Evolutionary conservation across 2,113 vertebrate genomes (phyloP).

Genomic region (Neolamprologus hecqui): DNA sequence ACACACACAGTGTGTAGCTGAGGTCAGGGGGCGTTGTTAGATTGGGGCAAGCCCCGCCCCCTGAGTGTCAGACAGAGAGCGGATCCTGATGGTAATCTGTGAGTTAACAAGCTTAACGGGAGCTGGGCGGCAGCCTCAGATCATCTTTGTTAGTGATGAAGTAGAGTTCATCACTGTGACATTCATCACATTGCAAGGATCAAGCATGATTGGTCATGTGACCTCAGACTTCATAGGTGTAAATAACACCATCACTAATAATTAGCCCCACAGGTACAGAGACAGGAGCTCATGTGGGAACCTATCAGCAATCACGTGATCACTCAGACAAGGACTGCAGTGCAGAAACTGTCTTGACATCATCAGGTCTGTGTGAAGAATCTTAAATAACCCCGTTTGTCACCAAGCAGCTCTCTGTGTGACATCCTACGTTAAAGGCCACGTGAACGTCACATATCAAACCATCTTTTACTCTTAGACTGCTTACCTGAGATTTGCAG

Average conservation of each 20-base stretch:
- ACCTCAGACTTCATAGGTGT: not conserved
- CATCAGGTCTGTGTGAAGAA: not conserved
- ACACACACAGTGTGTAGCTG: not conserved
- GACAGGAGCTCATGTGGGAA: not conserved
- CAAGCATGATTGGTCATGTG: not conserved
- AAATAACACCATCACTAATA: not conserved
- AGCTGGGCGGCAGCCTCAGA: not conserved
- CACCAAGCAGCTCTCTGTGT: not conserved
- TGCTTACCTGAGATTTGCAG: not conserved
- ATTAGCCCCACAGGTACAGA: not conserved
- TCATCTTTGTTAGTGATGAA: not conserved
- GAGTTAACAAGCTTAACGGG: constrained; percentile 15
- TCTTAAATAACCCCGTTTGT: not conserved
- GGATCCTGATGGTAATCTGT: constrained; percentile 16
- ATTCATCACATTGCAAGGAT: not conserved
- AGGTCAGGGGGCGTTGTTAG: constrained; percentile 10
- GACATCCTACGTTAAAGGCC: not conserved
- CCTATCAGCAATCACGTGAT: not conserved
- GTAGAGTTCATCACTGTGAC: not conserved
- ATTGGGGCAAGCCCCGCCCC: not conserved
- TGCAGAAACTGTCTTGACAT: not conserved
- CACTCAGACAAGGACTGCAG: not conserved
- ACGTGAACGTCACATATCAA: not conserved
- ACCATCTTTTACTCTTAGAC: not conserved
- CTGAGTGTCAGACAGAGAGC: not conserved